Conservation (phyloP, 2,113 vertebrate species). For the Symphodus melops region DNA sequence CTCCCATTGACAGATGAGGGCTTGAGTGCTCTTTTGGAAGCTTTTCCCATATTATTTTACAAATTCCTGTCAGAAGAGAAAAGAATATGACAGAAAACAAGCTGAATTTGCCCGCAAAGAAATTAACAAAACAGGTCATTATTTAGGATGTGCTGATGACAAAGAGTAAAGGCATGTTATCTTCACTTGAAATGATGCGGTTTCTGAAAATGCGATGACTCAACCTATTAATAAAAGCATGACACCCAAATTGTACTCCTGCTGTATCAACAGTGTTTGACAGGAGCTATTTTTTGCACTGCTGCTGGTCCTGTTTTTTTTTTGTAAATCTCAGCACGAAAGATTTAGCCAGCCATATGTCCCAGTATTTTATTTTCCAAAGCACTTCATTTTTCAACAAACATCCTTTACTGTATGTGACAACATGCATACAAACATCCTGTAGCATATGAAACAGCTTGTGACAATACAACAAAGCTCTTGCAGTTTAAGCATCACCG, state of each 20-base stretch:
- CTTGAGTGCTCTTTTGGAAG: constrained; percentile 13
- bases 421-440: constrained; percentile 4
- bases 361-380: not conserved
- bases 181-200: not conserved
- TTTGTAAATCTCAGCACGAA: not conserved
- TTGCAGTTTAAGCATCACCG: constrained; percentile 4
- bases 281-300: not conserved
- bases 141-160: not conserved
- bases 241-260: constrained; percentile 4
- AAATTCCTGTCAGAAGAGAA: not conserved
- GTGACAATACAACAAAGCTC: constrained; percentile 29
- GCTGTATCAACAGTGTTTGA: not conserved
- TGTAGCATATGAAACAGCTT: constrained; percentile 8
- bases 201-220: not conserved
- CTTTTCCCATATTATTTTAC: not conserved
- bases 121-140: not conserved
- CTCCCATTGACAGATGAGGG: constrained; percentile 16
- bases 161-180: not conserved
- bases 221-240: not conserved
- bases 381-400: not conserved
- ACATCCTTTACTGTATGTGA: not conserved
- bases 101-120: not conserved
- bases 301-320: not conserved
- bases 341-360: not conserved
- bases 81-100: not conserved